Base-by-base conservation (phyloP, 1,140 invertebrate species). In the Heliconius hewitsoni region DNA sequence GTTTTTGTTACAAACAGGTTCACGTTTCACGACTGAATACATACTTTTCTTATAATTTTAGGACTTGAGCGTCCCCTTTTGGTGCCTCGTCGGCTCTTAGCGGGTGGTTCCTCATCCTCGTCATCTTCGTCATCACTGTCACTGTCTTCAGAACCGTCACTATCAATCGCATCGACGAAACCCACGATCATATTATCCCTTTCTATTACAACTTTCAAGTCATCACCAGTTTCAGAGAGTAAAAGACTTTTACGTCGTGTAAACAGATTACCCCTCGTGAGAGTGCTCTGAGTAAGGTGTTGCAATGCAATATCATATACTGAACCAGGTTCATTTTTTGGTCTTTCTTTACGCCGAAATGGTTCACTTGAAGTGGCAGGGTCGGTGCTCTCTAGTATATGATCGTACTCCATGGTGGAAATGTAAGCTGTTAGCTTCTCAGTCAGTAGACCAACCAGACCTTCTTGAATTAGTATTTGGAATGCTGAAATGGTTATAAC, bases 131-230 rank as follows among this genome's bases (percentile, higher is more conserved):
- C 66, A 16, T 83, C 76, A 79, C 87, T 91, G 34, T 87, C 85
- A 81, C 91, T 92, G 1, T 92, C 89, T 13, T 91, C 89, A 18
- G 86, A 87, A 1, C 83, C 85, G 60, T 93, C 93, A 73, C 91
- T 94, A 37, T 91, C 90, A 4, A 91, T 82, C 9, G 89, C 87
- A 80, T 94, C 92, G 27, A 91, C 84, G 81, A 94, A 93, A 0
- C 91, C 91, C 16, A 94, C 90, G 50, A 94, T 92, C 92, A 94
- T 94, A 78, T 93, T 94, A 73, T 94, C 93, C 74, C 93, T 91
- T 85, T 94, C 92, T 82, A 95, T 94, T 1, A 92, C 88, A 34
- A 94, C 87, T 80, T 93, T 93, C 52, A 90, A 82, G 75, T 93
- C 89, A 85, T 94, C 92, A 46, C 87, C 88, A 57, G 84, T 90